A percentile compares a stretch with the other conserved stretches of the same genome.
Conservation (phyloP, 2,113 vertebrate species). For the Lophochroa leadbeateri region DNA sequence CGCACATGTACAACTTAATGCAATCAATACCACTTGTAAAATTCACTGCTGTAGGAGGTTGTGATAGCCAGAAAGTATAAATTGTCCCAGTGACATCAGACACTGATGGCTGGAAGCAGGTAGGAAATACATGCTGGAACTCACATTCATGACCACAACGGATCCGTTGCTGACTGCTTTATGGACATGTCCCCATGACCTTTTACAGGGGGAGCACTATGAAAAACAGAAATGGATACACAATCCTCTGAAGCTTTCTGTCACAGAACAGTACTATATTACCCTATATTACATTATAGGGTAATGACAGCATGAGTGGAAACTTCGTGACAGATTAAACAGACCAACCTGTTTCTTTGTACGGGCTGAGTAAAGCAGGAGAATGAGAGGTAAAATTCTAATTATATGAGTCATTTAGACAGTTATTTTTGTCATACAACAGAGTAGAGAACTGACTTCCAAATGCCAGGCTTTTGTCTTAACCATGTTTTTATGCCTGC, state of each 20-base stretch:
- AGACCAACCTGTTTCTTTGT: not conserved
- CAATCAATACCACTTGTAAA: not conserved
- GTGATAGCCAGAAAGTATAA: not conserved
- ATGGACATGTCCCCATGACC: fast-evolving
- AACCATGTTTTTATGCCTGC: not conserved
- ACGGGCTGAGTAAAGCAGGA: not conserved
- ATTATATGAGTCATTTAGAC: not conserved
- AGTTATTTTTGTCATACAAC: not conserved
- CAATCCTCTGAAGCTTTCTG: not conserved
- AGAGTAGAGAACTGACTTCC: not conserved
- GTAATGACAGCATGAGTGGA: not conserved
- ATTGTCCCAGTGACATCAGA: not conserved
- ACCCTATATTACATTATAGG: not conserved
- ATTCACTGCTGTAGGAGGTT: not conserved
- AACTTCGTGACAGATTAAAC: not conserved
- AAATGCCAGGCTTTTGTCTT: not conserved
- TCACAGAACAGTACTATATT: not conserved
- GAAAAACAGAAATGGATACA: not conserved
- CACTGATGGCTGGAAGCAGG: not conserved
- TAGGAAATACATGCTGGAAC: not conserved
- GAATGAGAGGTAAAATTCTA: not conserved
- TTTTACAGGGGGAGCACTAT: not conserved
- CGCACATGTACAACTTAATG: not conserved
- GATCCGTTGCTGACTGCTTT: not conserved
- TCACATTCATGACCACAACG: not conserved